These are phyloP conservation scores for Odontomyia ornata DNA, from an alignment of 2,888 invertebrate genomes.

Conservation along the genomic window DNA sequence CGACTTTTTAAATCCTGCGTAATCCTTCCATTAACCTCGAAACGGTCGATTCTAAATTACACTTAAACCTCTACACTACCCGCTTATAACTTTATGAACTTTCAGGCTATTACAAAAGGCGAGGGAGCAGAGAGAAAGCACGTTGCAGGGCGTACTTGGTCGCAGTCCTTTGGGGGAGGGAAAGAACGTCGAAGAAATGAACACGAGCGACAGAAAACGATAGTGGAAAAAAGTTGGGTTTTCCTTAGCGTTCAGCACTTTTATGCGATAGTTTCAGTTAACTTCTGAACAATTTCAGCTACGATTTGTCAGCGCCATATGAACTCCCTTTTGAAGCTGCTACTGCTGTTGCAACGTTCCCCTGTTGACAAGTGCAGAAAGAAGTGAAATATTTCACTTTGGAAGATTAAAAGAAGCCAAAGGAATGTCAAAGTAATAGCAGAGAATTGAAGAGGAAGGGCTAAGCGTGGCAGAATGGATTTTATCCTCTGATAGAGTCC, in stretches of 20 bases:
- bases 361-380: not conserved
- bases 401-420: not conserved
- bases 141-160: not conserved
- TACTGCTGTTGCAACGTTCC: not conserved
- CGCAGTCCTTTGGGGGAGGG: not conserved
- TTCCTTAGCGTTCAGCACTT: not conserved
- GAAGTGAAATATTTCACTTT: not conserved
- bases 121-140: too few species aligned
- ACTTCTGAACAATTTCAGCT: not conserved
- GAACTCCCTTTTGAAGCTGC: not conserved
- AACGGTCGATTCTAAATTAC: conserved; percentile 2
- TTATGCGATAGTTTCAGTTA: not conserved
- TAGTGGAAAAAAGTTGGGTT: not conserved
- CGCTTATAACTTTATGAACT: conserved; percentile 29
- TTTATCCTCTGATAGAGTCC: too few species aligned
- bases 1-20: not conserved
- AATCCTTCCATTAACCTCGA: conserved; percentile 18
- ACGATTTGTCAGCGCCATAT: not conserved
- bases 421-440: not conserved
- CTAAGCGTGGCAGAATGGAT: too few species aligned
- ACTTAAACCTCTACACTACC: conserved; percentile 8
- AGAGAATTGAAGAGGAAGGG: not conserved
- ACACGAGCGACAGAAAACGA: not conserved
- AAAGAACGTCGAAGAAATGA: not conserved
- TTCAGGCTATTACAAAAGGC: not conserved